Evolutionary conservation across 2,113 vertebrate genomes (phyloP).

Genomic region (Sinocyclocheilus grahami): DNA sequence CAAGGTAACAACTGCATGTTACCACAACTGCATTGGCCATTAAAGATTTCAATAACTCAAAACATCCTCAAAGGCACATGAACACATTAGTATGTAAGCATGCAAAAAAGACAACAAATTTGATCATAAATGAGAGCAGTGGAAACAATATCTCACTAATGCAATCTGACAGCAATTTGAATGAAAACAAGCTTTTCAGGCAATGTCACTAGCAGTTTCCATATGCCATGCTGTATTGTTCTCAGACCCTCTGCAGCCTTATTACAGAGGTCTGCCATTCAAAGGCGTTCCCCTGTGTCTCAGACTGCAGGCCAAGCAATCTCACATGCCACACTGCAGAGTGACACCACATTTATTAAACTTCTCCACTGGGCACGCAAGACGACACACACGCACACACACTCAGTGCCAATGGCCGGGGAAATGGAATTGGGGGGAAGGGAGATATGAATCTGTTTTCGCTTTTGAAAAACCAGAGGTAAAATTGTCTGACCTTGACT

Average conservation of each 20-base stretch:
- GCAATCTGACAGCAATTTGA: slow-evolving; percentile 19
- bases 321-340: background rate
- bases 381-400: no score
- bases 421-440: no score
- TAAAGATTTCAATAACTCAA: no score
- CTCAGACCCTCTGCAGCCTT: slow-evolving; percentile 5
- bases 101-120: background rate
- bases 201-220: slow-evolving; percentile 6
- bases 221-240: slow-evolving; percentile 25
- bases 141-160: slow-evolving; percentile 22
- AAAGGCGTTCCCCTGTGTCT: slow-evolving; percentile 28
- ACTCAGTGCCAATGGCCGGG: no score
- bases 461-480: no score
- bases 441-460: no score
- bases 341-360: no score
- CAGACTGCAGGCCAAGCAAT: slow-evolving; percentile 45
- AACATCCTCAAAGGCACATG: background rate
- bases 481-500: no score
- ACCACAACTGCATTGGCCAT: no score
- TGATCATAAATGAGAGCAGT: background rate
- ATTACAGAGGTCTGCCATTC: slow-evolving; percentile 42
- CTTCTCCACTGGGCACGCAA: no score
- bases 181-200: slow-evolving; percentile 32
- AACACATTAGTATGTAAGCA: background rate
- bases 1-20: no score